Base-by-base conservation (phyloP, 2,797 vertebrate genomes). In the Hafferia zeledoni region DNA sequence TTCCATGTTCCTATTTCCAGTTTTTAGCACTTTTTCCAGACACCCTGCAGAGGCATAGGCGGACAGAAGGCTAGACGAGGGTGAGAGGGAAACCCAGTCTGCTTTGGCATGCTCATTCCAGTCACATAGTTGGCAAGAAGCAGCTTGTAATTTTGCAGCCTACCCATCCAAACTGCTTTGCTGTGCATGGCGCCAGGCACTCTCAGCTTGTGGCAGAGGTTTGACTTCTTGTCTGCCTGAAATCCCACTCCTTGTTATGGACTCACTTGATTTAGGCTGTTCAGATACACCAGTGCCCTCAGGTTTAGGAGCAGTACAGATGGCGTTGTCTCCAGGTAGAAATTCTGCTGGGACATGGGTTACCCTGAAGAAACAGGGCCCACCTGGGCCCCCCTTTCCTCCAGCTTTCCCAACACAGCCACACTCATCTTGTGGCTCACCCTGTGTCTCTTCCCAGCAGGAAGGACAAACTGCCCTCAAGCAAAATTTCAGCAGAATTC, bases 141-240 rank as follows among this genome's bases (percentile, higher is more conserved):
- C 59, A 56, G 47, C 19, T 56, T 65, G 35, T 69, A 50, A 71
- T 65, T 93, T 53, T 82, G 74, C 70, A 95, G 83, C 55, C 53
- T 61, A 49, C 59, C 13, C 24, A 27, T 72, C 74, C 59, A 23
- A 20, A 31, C 9, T 3, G 5, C 46, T 70, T 46, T 44, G 47
- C 61, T 63, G 28, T 1, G 1, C 67, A 9, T 0, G 4, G 68
- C 3, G 2, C 72, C 0, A 0, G 46, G 44, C 77, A 59, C 64
- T 47, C 44, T 22, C 1, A 2, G 67, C 64, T 83, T 10, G 0
- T 46, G 69, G 39, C 77, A 46, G 52, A 37, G 46, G 15, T 50
- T 53, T 44, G 27, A 39, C 30, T 57, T 53, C 50, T 83, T 1
- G 0, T 46, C 57, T 5, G 0, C 24, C 20, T n/a, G 56, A 83